Evolutionary conservation across 2,797 vertebrate species (phyloP), one percentile per base, ranked within the genome.

Genomic region (Gallirallus australis): DNA sequence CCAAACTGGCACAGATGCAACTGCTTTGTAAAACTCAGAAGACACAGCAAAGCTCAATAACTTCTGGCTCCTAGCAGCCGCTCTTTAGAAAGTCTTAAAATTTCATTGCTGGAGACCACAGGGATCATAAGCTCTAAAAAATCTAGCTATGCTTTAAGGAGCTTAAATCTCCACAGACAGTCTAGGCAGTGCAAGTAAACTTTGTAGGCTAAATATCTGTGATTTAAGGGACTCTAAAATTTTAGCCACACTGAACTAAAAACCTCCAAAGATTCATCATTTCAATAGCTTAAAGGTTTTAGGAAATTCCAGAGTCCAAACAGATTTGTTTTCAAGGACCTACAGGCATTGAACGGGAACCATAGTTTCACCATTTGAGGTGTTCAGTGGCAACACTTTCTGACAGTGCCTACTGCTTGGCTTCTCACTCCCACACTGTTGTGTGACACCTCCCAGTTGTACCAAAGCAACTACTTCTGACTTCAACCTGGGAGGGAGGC

Each of bases 391-490:
- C n/a, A 90, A 57, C 33, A 70, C 23, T 71, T 30, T 50, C 8
- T 76, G 37, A 42, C 39, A 8, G 6, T 25, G 39, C 4, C 2
- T 60, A 25, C 45, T 0, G 0, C 42, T 86, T 47, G 27, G 24
- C n/a, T 93, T 89, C 86, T 92, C 89, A 87, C 82, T 94, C 83
- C 66, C 50, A 92, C 54, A 0, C 31, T 90, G 63, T 83, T 95
- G 63, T 59, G 47, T 76, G 59, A 89, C 86, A 95, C 66, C 73
- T 93, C 73, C 59, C 81, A 84, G 47, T 81, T 94, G 47, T 79
- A 78, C 37, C 1, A 21, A 81, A 82, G 39, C 53, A 88, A 81
- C 35, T 37, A 8, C 57, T 93, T 86, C 72, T 75, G 57, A 68
- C 80, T 75, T 90, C 76, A 86, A 14, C 21, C 17, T 77, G 48